A percentile compares a stretch with the other conserved stretches of the same genome.
These are phyloP conservation scores for Dipodomys merriami DNA, from an alignment of 2,113 vertebrate genomes.

Conservation along the genomic window DNA sequence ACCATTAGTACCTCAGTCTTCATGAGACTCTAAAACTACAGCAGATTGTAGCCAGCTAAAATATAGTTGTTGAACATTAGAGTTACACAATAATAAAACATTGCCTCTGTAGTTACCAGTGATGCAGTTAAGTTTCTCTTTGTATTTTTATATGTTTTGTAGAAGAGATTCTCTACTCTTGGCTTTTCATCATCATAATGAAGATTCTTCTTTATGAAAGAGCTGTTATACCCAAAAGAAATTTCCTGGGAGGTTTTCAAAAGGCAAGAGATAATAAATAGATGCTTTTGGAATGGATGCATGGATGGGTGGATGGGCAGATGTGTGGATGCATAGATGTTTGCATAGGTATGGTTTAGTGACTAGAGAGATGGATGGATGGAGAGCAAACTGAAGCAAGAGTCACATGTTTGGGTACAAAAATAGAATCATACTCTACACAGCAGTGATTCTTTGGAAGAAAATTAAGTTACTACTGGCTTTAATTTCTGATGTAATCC, in stretches of 20 bases:
- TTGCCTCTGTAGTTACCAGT: not conserved
- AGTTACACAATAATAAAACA: not conserved
- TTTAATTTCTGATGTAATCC: not conserved
- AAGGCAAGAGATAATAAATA: not conserved
- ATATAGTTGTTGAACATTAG: conserved; percentile 15
- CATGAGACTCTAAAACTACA: not conserved
- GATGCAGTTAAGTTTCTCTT: not conserved
- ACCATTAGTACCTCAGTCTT: not conserved
- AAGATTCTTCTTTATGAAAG: not conserved
- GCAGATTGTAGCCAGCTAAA: not conserved
- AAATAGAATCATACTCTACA: not conserved
- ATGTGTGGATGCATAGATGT: not conserved
- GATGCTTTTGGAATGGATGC: not conserved
- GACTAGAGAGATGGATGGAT: not conserved
- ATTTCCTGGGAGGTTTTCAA: not conserved
- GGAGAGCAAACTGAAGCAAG: not conserved
- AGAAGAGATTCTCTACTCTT: not conserved
- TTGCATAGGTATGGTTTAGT: not conserved
- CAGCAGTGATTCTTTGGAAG: not conserved
- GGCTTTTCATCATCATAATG: not conserved
- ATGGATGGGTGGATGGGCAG: not conserved
- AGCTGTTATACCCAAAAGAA: not conserved
- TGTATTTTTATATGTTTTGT: too few relatives aligned
- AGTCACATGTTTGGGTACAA: not conserved
- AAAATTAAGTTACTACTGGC: not conserved